Base-by-base conservation (phyloP, 2,113 vertebrate genomes). In the Pomatostomus ruficeps region DNA sequence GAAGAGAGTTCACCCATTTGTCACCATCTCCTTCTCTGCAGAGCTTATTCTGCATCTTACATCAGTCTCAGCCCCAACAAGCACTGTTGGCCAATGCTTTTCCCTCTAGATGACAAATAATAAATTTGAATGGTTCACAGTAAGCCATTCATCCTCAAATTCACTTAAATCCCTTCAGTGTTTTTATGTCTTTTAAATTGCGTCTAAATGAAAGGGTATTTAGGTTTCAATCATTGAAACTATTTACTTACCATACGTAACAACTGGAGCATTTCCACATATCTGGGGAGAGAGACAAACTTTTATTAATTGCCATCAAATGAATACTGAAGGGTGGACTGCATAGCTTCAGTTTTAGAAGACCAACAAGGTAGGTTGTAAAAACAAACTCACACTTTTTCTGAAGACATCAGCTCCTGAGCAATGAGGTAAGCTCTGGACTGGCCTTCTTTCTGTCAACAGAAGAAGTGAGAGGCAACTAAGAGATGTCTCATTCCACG, bases 351-450 rank as follows among this genome's bases (percentile, higher is more conserved):
- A 55, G 29, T 58, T 87, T 57, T 42, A 88, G 93, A 82, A 79
- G 42, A 70, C 26, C 63, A 91, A 35, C 48, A 68, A 68, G 88
- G n/a, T 66, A 24, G 67, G 43, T 85, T 63, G 36, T 67, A 36
- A 62, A 67, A 81, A 28, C 57, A 61, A 76, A 99, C 99, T 99
- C 96, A 99, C 99, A 33, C 51, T 98, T 98, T 98, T 97, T 99
- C 99, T 10, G 99, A 98, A 77, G 98, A 98, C 96, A 98, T 91
- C 91, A 99, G 97, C 35, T 99, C 98, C 95, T 99, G 98, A 11
- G 98, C 98, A 10, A 99, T 97, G 91, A 98, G 97, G 57, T 98
- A 98, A 55, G 99, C 98, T 97, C 98, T 98, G 83, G 98, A 98
- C 81, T 98, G 98, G 72, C 98, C 99, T 35, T 99, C 98, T 97